Evolutionary conservation across 2,797 vertebrate species (phyloP).

Genomic region (Sylvia borin): DNA sequence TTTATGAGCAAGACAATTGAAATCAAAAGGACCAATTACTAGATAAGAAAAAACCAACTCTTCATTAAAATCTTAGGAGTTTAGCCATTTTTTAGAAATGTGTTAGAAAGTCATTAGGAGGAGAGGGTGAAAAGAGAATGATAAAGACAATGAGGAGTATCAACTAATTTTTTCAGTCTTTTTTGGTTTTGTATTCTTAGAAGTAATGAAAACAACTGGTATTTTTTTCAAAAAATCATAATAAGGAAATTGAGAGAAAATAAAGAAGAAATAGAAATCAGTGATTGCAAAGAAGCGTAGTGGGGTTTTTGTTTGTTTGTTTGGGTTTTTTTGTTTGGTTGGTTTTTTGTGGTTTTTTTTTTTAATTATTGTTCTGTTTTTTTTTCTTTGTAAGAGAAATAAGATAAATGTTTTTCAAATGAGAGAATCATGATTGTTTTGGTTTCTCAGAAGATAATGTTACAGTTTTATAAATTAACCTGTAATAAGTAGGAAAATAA

Average conservation of each 20-base stretch:
- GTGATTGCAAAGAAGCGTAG: background rate
- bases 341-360: too few relatives aligned
- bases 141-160: background rate
- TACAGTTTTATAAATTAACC: background rate
- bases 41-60: slow-evolving; percentile 10
- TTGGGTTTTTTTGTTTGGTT: too few relatives aligned
- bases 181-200: background rate
- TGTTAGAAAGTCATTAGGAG: background rate
- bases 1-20: slow-evolving; percentile 1
- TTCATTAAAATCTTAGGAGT: slow-evolving; percentile 1
- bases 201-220: background rate
- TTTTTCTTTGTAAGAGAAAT: background rate
- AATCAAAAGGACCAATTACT: slow-evolving; percentile 38
- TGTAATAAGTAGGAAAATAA: background rate
- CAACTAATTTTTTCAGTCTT: background rate
- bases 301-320: too few relatives aligned
- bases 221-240: too few relatives aligned
- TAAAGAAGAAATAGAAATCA: background rate
- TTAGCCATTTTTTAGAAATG: background rate
- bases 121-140: background rate
- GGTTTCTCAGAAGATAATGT: background rate
- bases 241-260: background rate
- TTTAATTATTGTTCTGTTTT: background rate
- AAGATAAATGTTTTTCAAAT: background rate
- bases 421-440: background rate